Evolutionary conservation across 1,140 invertebrate genomes (phyloP), one percentile per base, ranked within the genome.

Genomic region (Ruditapes philippinarum): DNA sequence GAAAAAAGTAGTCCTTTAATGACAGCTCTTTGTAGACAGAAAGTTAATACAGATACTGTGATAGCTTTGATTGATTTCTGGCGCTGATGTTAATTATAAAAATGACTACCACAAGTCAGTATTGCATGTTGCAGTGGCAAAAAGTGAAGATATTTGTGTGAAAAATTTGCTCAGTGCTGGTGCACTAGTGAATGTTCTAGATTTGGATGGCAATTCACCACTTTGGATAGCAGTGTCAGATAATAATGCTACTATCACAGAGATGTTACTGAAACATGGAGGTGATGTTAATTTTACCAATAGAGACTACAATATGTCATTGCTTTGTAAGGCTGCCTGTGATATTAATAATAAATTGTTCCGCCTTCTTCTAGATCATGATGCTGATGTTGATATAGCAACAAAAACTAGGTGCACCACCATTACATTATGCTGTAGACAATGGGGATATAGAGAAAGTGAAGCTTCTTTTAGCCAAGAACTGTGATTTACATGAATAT

Each of bases 51-150:
- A 54, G 88, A 89, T 2, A 88, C 88, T 76, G 91, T 94, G 0
- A 88, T 89, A 31, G 54, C 88, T 9, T 81, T 94, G 25, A 88
- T 94, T n/a, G 70, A 93, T 36, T n/a, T 83, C 91, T 31, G 92
- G 91, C 31, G 92, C 92, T 12, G 80, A 90, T 65, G 82, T 91
- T 1, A 90, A 93, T 70, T 85, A 91, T 38, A 81, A 54, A 28
- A 93, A 89, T 42, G 17, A 79, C 0, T 85, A 87, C 57, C 90
- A 90, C 12, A 88, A 84, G 9, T 88, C 90, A 40, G 74, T 91
- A 0, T 79, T 94, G 38, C 92, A 93, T 81, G 87, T 93, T 31
- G 92, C 93, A 31, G 90, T 92, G 1, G 86, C 91, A 36, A 92
- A 91, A 83, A 90, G 91, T 90, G 91, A 92, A 54, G 87, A 92